phyloP scores from a whole-genome alignment of 2,113 vertebrate species.

The Empidonax traillii region DNA sequence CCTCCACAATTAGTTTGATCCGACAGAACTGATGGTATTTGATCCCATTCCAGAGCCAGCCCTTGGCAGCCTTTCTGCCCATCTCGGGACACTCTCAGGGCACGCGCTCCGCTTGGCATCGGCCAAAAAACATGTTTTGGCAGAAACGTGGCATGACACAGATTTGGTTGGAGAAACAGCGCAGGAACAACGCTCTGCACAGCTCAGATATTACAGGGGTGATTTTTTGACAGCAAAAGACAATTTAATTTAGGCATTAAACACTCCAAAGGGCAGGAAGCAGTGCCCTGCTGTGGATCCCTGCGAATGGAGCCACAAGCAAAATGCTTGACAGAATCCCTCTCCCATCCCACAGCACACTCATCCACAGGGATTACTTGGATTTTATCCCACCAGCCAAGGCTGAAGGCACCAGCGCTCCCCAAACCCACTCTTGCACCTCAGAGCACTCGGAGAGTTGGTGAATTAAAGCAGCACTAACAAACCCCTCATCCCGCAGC shows the following conservation, averaged over 20 bases:
- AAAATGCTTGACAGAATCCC: not conserved
- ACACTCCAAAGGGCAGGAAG: not conserved
- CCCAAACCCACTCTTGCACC: not conserved
- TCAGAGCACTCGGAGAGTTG: not conserved
- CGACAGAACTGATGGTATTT: not conserved
- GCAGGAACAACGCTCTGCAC: fast-evolving
- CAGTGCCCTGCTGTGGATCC: not conserved
- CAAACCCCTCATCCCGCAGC: not conserved
- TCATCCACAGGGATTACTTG: not conserved
- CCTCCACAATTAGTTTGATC: not conserved
- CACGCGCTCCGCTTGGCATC: fast-evolving
- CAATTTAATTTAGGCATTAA: fast-evolving
- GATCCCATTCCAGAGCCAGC: not conserved
- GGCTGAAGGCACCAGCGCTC: fast-evolving
- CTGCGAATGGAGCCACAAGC: fast-evolving
- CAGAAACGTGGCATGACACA: fast-evolving
- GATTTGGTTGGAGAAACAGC: not conserved
- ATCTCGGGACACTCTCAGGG: not conserved
- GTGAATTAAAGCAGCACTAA: not conserved
- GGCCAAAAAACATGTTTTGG: not conserved
- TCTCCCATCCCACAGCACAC: not conserved
- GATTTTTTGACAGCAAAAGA: not conserved
- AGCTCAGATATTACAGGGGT: not conserved
- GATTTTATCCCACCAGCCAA: not conserved
- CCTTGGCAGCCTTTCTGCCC: not conserved